Conservation (phyloP, 2,113 vertebrate genomes). For the Scomber japonicus region DNA sequence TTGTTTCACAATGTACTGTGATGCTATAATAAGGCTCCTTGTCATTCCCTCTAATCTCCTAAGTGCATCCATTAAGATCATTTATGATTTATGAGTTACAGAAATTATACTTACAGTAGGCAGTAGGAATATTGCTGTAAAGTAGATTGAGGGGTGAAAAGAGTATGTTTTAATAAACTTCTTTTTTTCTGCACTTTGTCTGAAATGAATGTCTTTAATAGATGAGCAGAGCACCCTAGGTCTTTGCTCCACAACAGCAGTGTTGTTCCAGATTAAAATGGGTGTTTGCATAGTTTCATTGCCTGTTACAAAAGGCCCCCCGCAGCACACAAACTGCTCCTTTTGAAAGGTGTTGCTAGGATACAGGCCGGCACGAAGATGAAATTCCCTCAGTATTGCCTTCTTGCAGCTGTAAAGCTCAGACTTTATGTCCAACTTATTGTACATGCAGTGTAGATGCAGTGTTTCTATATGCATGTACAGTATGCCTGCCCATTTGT, state of each 20-base stretch:
- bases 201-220: constrained; percentile 37
- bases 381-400: constrained; percentile 78
- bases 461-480: background rate
- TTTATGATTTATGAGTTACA: constrained; percentile 64
- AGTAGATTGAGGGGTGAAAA: background rate
- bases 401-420: constrained; percentile 75
- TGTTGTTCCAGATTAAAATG: constrained; percentile 70
- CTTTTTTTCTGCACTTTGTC: constrained; percentile 16
- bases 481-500: background rate
- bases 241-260: constrained; percentile 43
- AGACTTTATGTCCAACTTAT: constrained; percentile 66
- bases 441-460: constrained; percentile 4
- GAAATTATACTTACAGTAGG: constrained; percentile 3
- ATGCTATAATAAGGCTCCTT: constrained; percentile 27
- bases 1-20: constrained; percentile 13
- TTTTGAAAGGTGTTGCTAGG: constrained; percentile 92
- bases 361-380: constrained; percentile 84
- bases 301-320: constrained; percentile 78
- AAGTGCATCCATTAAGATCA: constrained; percentile 70
- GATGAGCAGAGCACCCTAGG: constrained; percentile 47
- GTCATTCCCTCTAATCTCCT: constrained; percentile 51
- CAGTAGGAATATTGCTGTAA: background rate
- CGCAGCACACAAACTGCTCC: constrained; percentile 73
- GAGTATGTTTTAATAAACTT: constrained; percentile 5
- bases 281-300: constrained; percentile 85